Evolutionary conservation across 64 coral and sea anemone species (phyloP).

Genomic region (Porites australiensis): DNA sequence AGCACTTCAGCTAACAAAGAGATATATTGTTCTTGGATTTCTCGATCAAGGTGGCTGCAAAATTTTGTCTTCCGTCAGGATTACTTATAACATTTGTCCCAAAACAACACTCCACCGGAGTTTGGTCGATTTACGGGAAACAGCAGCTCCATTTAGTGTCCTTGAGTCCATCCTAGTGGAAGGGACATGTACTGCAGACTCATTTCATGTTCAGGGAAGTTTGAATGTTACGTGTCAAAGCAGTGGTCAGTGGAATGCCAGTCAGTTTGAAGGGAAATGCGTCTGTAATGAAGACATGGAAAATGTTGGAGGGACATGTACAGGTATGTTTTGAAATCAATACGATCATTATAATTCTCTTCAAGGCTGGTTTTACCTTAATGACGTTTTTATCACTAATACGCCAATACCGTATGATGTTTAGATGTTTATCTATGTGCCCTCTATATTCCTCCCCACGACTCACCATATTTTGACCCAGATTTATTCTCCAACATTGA

Average conservation of each 20-base stretch:
- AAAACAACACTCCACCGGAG: neutral
- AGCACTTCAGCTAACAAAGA: neutral
- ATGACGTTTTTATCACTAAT: too few species aligned
- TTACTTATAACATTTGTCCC: neutral
- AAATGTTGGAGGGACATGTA: neutral
- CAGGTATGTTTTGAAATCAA: too few species aligned
- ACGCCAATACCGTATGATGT: too few species aligned
- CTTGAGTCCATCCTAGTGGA: neutral
- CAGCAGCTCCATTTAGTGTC: neutral
- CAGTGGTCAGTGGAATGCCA: constrained; percentile 2
- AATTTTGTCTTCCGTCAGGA: too few species aligned
- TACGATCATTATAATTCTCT: too few species aligned
- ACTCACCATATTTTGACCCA: too few species aligned
- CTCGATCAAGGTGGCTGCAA: too few species aligned
- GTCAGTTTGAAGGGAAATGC: neutral
- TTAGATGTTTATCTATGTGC: too few species aligned
- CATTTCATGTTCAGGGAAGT: neutral
- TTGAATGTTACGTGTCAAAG: neutral
- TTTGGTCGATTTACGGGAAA: neutral
- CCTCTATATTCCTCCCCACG: too few species aligned
- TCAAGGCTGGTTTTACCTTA: too few species aligned
- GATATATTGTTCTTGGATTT: too few species aligned
- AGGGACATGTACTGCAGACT: neutral
- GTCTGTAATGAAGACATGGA: neutral
- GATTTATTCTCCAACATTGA: too few species aligned